Conservation (phyloP, 1,140 invertebrate genomes). For the Dendroctonus ponderosae region DNA sequence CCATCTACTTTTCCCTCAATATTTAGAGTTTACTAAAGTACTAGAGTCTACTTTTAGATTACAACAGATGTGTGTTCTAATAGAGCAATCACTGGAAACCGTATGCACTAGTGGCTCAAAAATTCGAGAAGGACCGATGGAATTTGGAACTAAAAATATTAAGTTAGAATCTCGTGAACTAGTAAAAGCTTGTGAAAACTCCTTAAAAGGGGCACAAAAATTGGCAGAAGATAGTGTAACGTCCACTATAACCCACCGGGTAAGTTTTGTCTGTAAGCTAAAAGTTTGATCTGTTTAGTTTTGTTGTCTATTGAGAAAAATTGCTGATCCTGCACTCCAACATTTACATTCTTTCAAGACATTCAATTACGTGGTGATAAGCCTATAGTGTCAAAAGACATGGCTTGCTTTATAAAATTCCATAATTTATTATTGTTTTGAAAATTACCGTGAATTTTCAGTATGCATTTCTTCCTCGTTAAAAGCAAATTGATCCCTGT, state of each 20-base stretch:
- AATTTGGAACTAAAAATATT: slow-evolving; percentile 42
- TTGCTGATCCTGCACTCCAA: no score
- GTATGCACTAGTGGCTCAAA: slow-evolving; percentile 55
- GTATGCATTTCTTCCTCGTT: no score
- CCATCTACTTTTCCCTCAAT: not conserved
- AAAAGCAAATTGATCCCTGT: no score
- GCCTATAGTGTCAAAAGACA: no score
- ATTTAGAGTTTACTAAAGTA: not conserved
- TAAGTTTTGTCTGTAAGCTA: slow-evolving; percentile 36
- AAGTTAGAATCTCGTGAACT: slow-evolving; percentile 50
- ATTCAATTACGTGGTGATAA: no score
- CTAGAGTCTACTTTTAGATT: slow-evolving; percentile 54
- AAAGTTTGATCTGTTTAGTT: slow-evolving; percentile 1
- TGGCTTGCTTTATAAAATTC: no score
- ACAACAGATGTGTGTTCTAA: slow-evolving; percentile 73
- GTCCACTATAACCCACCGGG: slow-evolving; percentile 52
- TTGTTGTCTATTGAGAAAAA: no score
- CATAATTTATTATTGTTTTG: no score
- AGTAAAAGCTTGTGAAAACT: slow-evolving; percentile 48
- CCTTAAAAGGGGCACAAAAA: slow-evolving; percentile 45
- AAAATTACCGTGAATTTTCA: no score
- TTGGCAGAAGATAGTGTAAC: slow-evolving; percentile 41
- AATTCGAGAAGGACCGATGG: slow-evolving; percentile 41
- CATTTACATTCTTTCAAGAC: no score
- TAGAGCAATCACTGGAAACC: slow-evolving; percentile 74